phyloP scores from a whole-genome alignment of 1,140 invertebrate species.

The Nephila pilipes region DNA sequence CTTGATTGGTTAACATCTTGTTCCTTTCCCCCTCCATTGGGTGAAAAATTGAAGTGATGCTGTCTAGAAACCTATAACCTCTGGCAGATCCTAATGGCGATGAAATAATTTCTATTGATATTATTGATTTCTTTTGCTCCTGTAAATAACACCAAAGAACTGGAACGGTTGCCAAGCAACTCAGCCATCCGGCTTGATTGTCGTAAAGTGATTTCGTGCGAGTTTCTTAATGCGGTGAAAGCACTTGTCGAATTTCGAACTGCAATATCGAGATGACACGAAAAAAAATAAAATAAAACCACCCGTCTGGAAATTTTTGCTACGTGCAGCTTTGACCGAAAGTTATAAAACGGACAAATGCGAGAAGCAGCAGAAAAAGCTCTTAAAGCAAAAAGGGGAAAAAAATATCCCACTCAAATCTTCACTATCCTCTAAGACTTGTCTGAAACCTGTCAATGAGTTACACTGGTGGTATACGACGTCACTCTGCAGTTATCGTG shows the following conservation, averaged over 20 bases:
- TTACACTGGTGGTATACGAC: background rate
- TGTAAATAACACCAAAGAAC: background rate
- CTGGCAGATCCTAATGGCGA: too few relatives aligned
- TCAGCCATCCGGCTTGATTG: background rate
- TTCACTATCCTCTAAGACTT: background rate
- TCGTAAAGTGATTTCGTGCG: background rate
- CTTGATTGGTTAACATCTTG: too few relatives aligned
- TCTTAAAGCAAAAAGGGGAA: background rate
- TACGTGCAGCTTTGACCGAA: constrained; percentile 25
- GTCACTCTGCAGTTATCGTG: constrained; percentile 55
- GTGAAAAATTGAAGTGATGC: too few relatives aligned
- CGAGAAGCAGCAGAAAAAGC: background rate
- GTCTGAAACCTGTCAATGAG: constrained; percentile 72
- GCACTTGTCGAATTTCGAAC: constrained; percentile 1
- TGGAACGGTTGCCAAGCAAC: background rate
- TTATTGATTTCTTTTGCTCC: background rate
- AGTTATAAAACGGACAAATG: background rate
- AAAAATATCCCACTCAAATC: background rate
- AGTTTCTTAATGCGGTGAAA: constrained; percentile 13
- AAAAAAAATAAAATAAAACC: background rate
- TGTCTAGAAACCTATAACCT: too few relatives aligned
- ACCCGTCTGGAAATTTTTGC: background rate
- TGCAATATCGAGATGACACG: constrained; percentile 41
- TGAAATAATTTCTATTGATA: background rate
- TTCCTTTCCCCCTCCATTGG: too few relatives aligned